Conservation (phyloP, 2,113 vertebrate genomes). For the Rhynchomys soricoides region DNA sequence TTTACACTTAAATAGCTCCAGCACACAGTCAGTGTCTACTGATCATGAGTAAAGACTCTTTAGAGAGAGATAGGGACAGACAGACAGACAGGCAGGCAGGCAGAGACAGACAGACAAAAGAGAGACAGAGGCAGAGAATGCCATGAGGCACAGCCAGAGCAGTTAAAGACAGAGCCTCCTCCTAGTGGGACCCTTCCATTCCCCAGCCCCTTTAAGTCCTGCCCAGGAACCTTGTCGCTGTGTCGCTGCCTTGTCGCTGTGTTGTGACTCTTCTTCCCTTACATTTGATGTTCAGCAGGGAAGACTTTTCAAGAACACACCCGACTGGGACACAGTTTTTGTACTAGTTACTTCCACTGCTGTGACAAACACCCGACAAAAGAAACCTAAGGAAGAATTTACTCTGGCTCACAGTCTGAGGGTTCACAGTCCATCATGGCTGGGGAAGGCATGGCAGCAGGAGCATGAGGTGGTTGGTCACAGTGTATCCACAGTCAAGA, state of each 20-base stretch:
- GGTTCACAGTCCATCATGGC: too few relatives aligned
- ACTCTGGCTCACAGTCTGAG: background rate
- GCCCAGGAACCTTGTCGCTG: background rate
- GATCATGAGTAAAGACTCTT: background rate
- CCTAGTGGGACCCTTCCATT: background rate
- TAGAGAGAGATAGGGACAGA: too few relatives aligned
- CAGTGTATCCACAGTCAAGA: background rate
- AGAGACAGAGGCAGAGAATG: too few relatives aligned
- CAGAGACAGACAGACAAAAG: too few relatives aligned
- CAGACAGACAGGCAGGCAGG: too few relatives aligned
- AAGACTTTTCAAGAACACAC: background rate
- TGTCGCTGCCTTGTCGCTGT: background rate
- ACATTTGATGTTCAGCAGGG: background rate
- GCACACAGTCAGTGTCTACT: background rate
- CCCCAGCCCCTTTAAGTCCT: too few relatives aligned
- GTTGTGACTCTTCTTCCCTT: background rate
- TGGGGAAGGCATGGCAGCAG: background rate
- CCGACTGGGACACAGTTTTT: background rate
- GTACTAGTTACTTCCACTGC: background rate
- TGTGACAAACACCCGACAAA: background rate
- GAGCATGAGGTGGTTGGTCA: accelerated
- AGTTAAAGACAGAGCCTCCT: background rate
- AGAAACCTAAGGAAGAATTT: background rate
- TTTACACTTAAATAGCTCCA: background rate
- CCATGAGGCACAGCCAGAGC: background rate